Base-by-base conservation (phyloP, 2,113 vertebrate genomes). In the Aspidoscelis tigris region DNA sequence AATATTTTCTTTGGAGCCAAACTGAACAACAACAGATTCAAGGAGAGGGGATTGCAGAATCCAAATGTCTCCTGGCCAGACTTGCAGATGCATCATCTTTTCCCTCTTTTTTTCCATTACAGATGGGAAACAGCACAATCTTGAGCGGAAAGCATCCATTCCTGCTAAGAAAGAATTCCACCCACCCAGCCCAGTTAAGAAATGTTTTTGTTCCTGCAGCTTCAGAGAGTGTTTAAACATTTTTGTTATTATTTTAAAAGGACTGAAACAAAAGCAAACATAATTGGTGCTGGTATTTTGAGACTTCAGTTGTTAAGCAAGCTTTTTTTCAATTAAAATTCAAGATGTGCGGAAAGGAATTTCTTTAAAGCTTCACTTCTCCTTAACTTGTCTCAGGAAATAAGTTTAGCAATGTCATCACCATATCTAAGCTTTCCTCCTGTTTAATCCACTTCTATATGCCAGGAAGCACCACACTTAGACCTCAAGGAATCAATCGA, bases 121-220 rank as follows among this genome's bases (percentile, higher is more conserved):
- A 43, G 69, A 69, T 85, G 89, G 79, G 33, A 81, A 50, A 88
- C 44, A 91, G 70, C 85, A 93, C 85, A 79, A 89, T 87, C 84
- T 41, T 66, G 61, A 79, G 83, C 9, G 84, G 69, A 86, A 77
- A 87, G 82, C 73, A 81, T 50, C 47, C 2, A 50, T 50, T 50
- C 47, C 47, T 9, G 47, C 8, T 61, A 55, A 78, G 39, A 81
- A 71, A 82, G 16, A 64, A 80, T 80, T 58, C 16, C 47, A 0
- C 2, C 61, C 47, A 33, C 33, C 33, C 33, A 33, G 33, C 33
- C 8, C 61, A n/a, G 39, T 26, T 76, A 41, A 41, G 44, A 92
- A 79, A 76, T 80, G 14, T 61, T 84, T 33, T 78, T 41, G 39
- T 43, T 74, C 65, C 53, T 50, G 58, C 50, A 78, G 4, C 33